These are phyloP conservation scores for Camarhynchus parvulus DNA, from an alignment of 2,113 vertebrate genomes.

Conservation along the genomic window DNA sequence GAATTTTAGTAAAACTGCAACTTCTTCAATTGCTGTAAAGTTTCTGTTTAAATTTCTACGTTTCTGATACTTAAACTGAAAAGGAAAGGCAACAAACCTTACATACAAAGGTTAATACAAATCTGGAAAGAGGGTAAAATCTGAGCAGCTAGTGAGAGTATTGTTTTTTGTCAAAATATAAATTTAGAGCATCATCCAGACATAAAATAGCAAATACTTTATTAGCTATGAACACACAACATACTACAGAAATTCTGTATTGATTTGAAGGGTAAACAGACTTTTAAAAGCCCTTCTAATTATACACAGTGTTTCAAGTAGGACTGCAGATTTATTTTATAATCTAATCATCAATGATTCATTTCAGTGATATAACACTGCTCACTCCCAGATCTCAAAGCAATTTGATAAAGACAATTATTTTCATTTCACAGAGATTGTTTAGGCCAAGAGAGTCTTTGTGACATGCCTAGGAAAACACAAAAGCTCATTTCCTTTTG, in stretches of 20 bases:
- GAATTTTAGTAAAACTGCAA: background rate
- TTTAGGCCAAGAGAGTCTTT: background rate
- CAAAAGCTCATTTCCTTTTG: background rate
- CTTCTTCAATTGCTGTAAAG: background rate
- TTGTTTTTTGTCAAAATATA: background rate
- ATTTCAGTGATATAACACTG: background rate
- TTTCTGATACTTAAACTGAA: background rate
- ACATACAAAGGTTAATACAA: background rate
- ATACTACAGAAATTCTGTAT: background rate
- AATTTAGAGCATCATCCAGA: background rate
- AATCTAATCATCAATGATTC: background rate
- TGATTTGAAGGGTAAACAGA: background rate
- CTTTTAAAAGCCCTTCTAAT: background rate
- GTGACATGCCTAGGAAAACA: background rate
- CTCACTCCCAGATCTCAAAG: background rate
- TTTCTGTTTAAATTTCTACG: background rate
- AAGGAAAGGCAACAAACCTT: background rate
- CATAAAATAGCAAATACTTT: background rate
- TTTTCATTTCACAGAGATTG: background rate
- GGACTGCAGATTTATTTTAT: background rate
- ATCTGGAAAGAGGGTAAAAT: background rate
- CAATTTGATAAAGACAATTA: background rate
- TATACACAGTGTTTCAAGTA: background rate
- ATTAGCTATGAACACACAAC: background rate
- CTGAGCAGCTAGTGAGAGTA: background rate